Conservation (phyloP, 92 coral and sea anemone genomes). For the Porites lobata region DNA sequence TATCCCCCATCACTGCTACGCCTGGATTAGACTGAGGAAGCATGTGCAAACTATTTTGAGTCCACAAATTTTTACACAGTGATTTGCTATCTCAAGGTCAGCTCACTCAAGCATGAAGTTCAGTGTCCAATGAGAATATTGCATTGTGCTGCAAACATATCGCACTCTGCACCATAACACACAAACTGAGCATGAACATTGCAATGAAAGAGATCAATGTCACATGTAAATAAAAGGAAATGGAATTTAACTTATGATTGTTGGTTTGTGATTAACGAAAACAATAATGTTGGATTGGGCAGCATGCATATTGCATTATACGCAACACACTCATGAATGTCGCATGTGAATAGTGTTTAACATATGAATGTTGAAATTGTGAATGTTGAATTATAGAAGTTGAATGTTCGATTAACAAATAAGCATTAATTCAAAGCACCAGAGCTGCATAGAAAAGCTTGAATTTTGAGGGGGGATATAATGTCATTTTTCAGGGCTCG, state of each 20-base stretch:
- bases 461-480: conserved; percentile 12
- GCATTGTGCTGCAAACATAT: conserved; percentile 7
- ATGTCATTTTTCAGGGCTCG: too few relatives aligned
- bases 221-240: background rate
- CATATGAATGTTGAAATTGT: background rate
- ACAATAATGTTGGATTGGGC: conserved; percentile 14
- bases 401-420: background rate
- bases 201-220: conserved; percentile 13
- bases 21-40: too few relatives aligned
- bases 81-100: conserved; percentile 22
- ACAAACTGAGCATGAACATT: conserved; percentile 13
- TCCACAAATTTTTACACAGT: background rate
- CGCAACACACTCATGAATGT: background rate
- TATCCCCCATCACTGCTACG: too few relatives aligned
- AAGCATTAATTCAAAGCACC: conserved; percentile 13
- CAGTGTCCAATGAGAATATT: background rate
- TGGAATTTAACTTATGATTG: background rate
- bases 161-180: conserved; percentile 22
- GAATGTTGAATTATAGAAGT: too few relatives aligned
- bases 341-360: background rate
- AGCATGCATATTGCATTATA: conserved; percentile 5
- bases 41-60: too few relatives aligned
- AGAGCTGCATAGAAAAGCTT: conserved; percentile 10
- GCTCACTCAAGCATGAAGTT: conserved; percentile 10
- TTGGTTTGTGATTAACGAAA: background rate